phyloP scores from a whole-genome alignment of 2,797 vertebrate genomes.

The Neoniphon sammara region DNA sequence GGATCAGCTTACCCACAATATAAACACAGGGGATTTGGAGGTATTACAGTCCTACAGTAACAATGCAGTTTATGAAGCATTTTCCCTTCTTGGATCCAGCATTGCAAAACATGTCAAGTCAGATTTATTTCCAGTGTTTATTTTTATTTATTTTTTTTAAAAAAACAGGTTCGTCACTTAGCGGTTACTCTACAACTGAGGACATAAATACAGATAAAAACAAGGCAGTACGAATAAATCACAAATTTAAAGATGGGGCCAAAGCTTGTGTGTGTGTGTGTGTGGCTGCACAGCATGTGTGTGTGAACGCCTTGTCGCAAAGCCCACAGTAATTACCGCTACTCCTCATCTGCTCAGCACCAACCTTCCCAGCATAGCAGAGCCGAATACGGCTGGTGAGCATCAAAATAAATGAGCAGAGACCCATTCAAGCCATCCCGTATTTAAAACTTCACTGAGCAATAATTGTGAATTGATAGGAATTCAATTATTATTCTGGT shows the following conservation, averaged over 20 bases:
- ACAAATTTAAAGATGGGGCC: constrained; percentile 36
- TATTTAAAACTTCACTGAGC: constrained; percentile 78
- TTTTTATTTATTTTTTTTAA: too few species aligned
- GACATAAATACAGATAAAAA: constrained; percentile 54
- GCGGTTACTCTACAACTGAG: constrained; percentile 50
- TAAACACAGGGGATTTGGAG: constrained; percentile 45
- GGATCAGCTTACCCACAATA: constrained; percentile 52
- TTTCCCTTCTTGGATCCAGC: constrained; percentile 31
- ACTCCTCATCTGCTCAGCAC: constrained; percentile 63
- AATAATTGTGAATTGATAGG: constrained; percentile 77
- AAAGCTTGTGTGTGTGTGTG: background rate
- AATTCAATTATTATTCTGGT: constrained; percentile 82
- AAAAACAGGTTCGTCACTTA: constrained; percentile 38
- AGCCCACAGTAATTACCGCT: constrained; percentile 65
- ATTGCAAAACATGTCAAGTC: constrained; percentile 47
- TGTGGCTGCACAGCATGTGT: background rate
- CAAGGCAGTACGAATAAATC: constrained; percentile 44
- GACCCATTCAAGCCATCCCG: constrained; percentile 56
- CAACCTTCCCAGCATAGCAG: constrained; percentile 59
- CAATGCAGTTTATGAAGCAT: constrained; percentile 55
- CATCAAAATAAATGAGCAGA: constrained; percentile 64
- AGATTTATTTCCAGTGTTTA: constrained; percentile 52
- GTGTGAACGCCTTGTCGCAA: background rate
- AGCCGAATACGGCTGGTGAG: constrained; percentile 53
- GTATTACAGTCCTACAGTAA: constrained; percentile 52